Conservation (phyloP, 2,888 invertebrate species). For the Iselma pallidipennis region DNA sequence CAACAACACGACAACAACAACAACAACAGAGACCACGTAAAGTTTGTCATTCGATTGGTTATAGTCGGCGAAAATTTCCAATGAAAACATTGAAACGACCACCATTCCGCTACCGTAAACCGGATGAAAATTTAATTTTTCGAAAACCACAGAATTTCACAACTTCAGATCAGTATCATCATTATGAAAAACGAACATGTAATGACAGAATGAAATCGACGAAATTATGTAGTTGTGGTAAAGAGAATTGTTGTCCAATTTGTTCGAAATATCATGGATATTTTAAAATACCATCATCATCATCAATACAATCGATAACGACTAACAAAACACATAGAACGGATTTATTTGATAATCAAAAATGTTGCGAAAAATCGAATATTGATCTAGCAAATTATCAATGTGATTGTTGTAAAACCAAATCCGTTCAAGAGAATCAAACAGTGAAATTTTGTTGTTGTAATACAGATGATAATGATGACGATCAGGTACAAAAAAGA, state of each 20-base stretch:
- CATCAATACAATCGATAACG: background rate
- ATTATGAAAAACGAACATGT: constrained; percentile 11
- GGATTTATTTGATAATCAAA: background rate
- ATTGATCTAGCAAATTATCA: too few species aligned
- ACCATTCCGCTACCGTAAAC: constrained; percentile 37
- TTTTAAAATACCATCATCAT: constrained; percentile 8
- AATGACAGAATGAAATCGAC: background rate
- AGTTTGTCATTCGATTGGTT: constrained; percentile 42
- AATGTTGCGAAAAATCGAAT: background rate
- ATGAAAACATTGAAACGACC: constrained; percentile 27
- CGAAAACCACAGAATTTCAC: constrained; percentile 14
- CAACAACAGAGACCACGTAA: constrained; percentile 29
- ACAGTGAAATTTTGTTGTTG: background rate
- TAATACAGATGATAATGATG: background rate
- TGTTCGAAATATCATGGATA: constrained; percentile 21
- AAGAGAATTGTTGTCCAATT: constrained; percentile 15
- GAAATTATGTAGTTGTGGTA: background rate
- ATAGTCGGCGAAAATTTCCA: constrained; percentile 28
- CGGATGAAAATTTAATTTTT: constrained; percentile 34
- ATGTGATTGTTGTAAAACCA: too few species aligned
- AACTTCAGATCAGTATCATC: constrained; percentile 5
- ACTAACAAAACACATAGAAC: background rate
- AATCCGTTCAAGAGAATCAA: background rate
- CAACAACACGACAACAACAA: too few species aligned
- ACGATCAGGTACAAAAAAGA: too few species aligned